Evolutionary conservation across 2,113 vertebrate species (phyloP).

Genomic region (Myodes glareolus): DNA sequence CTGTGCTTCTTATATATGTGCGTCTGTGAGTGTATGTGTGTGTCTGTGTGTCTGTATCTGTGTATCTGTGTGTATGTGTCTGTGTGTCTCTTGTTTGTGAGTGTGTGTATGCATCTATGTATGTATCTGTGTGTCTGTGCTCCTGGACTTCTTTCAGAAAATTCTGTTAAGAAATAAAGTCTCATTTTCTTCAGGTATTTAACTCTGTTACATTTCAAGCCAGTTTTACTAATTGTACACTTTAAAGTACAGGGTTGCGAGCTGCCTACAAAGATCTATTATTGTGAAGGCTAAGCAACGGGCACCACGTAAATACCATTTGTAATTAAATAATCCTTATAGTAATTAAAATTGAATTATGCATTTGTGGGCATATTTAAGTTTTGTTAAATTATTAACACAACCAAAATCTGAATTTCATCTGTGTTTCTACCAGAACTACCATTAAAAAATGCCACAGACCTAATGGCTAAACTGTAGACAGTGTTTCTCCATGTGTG

Average conservation of each 20-base stretch:
- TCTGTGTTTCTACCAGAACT: neutral
- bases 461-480: too few species aligned
- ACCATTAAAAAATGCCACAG: neutral
- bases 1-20: accelerated
- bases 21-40: neutral
- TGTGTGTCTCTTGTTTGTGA: neutral
- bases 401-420: neutral
- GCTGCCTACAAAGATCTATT: neutral
- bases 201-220: neutral
- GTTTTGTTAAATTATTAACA: constrained; percentile 17
- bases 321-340: neutral
- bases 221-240: neutral
- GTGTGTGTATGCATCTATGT: neutral
- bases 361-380: neutral
- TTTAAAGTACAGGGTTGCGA: neutral
- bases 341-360: neutral
- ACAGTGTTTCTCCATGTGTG: neutral
- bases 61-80: neutral
- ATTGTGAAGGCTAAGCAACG: neutral
- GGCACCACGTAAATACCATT: neutral
- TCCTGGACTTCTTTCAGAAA: neutral
- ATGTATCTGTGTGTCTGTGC: neutral
- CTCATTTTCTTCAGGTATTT: constrained; percentile 21
- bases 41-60: too few species aligned
- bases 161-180: neutral